Conservation (phyloP, 2,113 vertebrate species). For the Corythaixoides concolor region DNA sequence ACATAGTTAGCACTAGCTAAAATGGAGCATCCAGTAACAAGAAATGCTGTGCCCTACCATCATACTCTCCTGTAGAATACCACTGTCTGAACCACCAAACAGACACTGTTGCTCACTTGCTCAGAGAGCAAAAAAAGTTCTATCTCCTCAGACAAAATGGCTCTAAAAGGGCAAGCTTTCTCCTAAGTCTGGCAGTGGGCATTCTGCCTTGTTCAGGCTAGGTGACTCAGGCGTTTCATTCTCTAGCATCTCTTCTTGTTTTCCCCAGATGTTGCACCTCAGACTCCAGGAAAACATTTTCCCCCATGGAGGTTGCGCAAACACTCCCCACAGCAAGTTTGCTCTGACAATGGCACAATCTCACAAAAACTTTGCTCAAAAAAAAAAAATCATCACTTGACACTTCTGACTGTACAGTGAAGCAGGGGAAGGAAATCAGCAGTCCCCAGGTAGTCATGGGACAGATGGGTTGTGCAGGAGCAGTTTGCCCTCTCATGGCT, state of each 20-base stretch:
- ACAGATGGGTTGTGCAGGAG: not conserved
- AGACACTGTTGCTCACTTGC: not conserved
- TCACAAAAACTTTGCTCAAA: not conserved
- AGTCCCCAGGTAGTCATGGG: not conserved
- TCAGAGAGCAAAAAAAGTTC: not conserved
- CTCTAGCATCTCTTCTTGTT: not conserved
- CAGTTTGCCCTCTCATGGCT: not conserved
- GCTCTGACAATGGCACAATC: not conserved
- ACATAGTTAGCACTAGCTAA: not conserved
- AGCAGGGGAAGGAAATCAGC: not conserved
- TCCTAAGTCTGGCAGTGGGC: not conserved
- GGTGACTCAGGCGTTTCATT: not conserved
- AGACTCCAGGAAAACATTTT: not conserved
- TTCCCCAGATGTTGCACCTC: not conserved
- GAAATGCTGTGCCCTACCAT: not conserved
- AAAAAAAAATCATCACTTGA: not conserved
- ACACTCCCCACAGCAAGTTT: not conserved
- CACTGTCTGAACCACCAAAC: not conserved
- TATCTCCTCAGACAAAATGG: not conserved
- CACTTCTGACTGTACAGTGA: not conserved
- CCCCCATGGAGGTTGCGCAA: not conserved
- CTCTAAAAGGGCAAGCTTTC: not conserved
- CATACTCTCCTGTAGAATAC: not conserved
- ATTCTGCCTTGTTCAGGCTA: not conserved
- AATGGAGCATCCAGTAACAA: not conserved